A percentile compares a stretch with the other conserved stretches of the same genome.
These are phyloP conservation scores for Linnaemya tessellans DNA, from an alignment of 2,888 invertebrate species.

Conservation along the genomic window DNA sequence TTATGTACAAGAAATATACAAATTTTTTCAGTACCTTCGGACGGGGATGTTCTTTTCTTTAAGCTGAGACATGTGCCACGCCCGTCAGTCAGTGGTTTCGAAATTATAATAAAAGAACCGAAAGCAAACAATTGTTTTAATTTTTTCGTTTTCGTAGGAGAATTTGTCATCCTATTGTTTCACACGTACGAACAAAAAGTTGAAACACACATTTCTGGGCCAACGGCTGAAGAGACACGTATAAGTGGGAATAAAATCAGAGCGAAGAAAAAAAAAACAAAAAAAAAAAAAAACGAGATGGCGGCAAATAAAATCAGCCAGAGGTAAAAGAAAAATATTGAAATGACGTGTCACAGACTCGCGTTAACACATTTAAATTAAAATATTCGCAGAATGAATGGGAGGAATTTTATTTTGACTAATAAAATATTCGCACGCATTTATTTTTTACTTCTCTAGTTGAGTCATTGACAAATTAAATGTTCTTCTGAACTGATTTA, in stretches of 20 bases:
- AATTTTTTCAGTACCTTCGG: background rate
- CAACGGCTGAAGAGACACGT: slow-evolving; percentile 24
- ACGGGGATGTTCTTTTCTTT: background rate
- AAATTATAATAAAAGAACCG: background rate
- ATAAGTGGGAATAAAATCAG: background rate
- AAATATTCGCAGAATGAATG: slow-evolving; percentile 42
- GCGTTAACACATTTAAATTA: background rate
- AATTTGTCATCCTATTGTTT: slow-evolving; percentile 52
- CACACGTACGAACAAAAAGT: slow-evolving; percentile 3
- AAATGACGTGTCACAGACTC: slow-evolving; percentile 45
- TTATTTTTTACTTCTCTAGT: background rate
- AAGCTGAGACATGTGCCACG: too few species aligned
- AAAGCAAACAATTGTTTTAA: background rate
- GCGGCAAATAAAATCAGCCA: slow-evolving; percentile 27
- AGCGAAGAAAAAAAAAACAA: background rate
- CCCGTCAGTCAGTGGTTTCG: background rate
- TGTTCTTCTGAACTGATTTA: slow-evolving; percentile 17
- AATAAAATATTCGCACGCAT: background rate
- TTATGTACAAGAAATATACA: background rate
- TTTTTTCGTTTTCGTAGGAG: background rate
- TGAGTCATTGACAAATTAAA: slow-evolving; percentile 36
- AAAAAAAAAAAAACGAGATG: background rate
- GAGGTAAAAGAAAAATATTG: slow-evolving; percentile 49
- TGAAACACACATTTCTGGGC: slow-evolving; percentile 12
- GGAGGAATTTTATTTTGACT: slow-evolving; percentile 4